phyloP scores from a whole-genome alignment of 2,113 vertebrate species.

The Cyrtonyx montezumae region DNA sequence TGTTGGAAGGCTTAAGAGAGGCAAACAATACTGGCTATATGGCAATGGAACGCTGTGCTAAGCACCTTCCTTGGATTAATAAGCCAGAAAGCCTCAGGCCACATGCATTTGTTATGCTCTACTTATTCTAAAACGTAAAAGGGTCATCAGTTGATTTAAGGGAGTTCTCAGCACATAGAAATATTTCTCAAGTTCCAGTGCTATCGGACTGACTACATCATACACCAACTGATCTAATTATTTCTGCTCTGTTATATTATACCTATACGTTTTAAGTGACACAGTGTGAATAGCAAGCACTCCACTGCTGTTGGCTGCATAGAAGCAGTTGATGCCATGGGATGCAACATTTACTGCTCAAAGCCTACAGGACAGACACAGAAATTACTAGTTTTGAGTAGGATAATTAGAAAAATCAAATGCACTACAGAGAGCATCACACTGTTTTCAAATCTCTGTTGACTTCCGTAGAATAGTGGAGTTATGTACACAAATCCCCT shows the following conservation, averaged over 20 bases:
- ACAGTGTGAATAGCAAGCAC: background rate
- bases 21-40: background rate
- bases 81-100: background rate
- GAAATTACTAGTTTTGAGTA: background rate
- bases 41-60: background rate
- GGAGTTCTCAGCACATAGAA: background rate
- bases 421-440: background rate
- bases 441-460: background rate
- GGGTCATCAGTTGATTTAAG: background rate
- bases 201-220: background rate
- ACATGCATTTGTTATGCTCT: background rate
- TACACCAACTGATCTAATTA: background rate
- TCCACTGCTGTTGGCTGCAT: background rate
- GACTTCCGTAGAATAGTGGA: background rate
- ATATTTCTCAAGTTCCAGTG: background rate
- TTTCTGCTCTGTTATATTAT: background rate
- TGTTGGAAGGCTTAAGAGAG: background rate
- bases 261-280: background rate
- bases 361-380: background rate
- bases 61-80: background rate
- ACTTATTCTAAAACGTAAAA: conserved; percentile 17
- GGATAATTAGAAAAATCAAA: background rate
- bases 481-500: background rate
- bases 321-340: background rate
- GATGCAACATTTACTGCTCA: background rate